Conservation (phyloP, 2,797 vertebrate species). For the Megaceryle alcyon region DNA sequence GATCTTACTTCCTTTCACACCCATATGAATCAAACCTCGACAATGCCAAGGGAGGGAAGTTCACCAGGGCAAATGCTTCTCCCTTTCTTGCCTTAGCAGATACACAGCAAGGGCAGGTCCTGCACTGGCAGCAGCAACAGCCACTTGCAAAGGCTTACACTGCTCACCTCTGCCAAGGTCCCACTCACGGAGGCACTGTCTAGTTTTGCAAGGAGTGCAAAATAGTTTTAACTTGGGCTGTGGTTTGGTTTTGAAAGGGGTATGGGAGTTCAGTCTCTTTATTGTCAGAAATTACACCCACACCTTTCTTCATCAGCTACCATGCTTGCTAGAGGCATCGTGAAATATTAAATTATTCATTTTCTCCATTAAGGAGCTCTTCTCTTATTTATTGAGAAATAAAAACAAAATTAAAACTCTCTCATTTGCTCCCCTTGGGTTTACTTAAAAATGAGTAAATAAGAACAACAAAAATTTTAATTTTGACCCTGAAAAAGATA, state of each 20-base stretch:
- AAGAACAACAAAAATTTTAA: neutral
- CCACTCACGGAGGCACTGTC: neutral
- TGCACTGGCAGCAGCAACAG: neutral
- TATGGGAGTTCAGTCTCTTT: neutral
- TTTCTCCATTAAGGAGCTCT: constrained; percentile 20
- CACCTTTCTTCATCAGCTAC: neutral
- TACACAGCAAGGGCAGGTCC: neutral
- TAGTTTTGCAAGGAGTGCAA: neutral
- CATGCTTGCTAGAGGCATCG: neutral
- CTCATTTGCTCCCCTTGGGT: neutral
- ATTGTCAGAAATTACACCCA: neutral
- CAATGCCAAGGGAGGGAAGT: neutral
- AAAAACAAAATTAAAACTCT: neutral
- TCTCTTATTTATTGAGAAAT: neutral
- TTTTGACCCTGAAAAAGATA: neutral
- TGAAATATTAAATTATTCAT: constrained; percentile 31
- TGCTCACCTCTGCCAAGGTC: neutral
- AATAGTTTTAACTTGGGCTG: neutral
- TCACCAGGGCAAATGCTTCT: neutral
- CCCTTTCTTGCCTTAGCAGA: neutral
- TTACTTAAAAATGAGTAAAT: neutral
- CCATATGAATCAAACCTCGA: constrained; percentile 9
- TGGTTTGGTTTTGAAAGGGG: neutral
- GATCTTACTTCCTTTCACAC: constrained; percentile 42
- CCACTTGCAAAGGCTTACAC: neutral